These are phyloP conservation scores for Micrasema minimum DNA, from an alignment of 1,140 invertebrate genomes.

Conservation along the genomic window DNA sequence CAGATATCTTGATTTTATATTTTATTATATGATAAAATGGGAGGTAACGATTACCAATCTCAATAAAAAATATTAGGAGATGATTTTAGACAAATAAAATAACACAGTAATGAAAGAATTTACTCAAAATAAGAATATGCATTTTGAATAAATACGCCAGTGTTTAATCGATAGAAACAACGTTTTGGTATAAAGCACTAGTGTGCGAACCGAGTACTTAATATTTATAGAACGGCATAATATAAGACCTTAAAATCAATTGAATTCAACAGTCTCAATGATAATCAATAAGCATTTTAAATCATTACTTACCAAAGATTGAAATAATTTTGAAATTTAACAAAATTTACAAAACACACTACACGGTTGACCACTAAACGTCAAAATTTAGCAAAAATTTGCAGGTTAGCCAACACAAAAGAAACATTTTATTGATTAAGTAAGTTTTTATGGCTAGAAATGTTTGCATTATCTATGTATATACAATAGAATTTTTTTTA, in stretches of 20 bases:
- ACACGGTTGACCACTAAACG: slow-evolving; percentile 23
- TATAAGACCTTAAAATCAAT: not conserved
- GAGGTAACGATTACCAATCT: too few species aligned
- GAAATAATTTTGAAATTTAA: slow-evolving; percentile 24
- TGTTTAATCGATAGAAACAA: slow-evolving; percentile 26
- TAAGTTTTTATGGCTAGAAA: not conserved
- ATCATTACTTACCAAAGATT: not conserved
- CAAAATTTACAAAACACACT: slow-evolving; percentile 31
- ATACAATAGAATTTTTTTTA: too few species aligned
- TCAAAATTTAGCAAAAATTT: slow-evolving; percentile 29
- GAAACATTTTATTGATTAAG: slow-evolving; percentile 17
- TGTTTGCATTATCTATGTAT: too few species aligned
- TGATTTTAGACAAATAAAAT: too few species aligned
- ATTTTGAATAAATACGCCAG: slow-evolving; percentile 17
- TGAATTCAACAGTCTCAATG: not conserved
- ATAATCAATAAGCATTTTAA: not conserved
- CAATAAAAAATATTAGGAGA: too few species aligned
- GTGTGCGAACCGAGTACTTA: not conserved
- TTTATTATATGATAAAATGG: too few species aligned
- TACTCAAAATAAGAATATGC: too few species aligned
- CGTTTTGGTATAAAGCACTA: slow-evolving; percentile 4
- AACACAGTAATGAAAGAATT: too few species aligned
- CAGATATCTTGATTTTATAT: too few species aligned
- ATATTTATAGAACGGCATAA: not conserved
- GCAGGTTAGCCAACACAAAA: slow-evolving; percentile 26